Evolutionary conservation across 2,797 vertebrate genomes (phyloP), one percentile per base, ranked within the genome.

Genomic region (Pelobates cultripes): DNA sequence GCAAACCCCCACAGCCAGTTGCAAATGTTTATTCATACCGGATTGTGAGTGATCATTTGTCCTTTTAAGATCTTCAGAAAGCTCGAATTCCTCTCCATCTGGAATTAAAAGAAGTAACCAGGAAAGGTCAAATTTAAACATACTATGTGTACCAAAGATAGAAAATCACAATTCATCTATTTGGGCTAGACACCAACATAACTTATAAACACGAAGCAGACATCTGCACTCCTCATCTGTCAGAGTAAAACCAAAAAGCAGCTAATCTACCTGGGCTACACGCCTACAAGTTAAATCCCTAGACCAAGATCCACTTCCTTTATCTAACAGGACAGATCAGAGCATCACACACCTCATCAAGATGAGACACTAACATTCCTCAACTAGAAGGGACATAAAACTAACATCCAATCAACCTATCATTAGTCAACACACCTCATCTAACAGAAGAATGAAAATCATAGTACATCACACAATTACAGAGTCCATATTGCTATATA

Each of bases 81-180:
- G 47, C 47, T 5, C 47, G 47, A 51, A 51, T 4, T 45, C 60
- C 17, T 83, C 77, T 10, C 75, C 66, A 64, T 14, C 77, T 84
- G 67, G 42, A 66, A 75, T 14, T 14, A 42, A 79, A 42, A 28
- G 6, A 53, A 57, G 40, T 28, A 10, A 40, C 9, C 6, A 40
- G 17, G 61, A 28, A 28, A 40, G 61, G 61, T 64, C 57, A 60
- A 4, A 14, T 60, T 3, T 17, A 14, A 64, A 64, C 61, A 41
- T 8, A 40, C 14, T n/a, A 64, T 10, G 61, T 64, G 7, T 12
- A 64, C 61, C 61, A 64, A 57, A 57, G 55, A 15, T 7, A 64
- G 61, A 64, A 64, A 28, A 7, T 4, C n/a, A 14, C 28, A 64
- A 40, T 28, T 9, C 10, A 60, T 60, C 47, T 51, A 5, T 10